Evolutionary conservation across 2,888 invertebrate species (phyloP).

Genomic region (Sisyra nigra): DNA sequence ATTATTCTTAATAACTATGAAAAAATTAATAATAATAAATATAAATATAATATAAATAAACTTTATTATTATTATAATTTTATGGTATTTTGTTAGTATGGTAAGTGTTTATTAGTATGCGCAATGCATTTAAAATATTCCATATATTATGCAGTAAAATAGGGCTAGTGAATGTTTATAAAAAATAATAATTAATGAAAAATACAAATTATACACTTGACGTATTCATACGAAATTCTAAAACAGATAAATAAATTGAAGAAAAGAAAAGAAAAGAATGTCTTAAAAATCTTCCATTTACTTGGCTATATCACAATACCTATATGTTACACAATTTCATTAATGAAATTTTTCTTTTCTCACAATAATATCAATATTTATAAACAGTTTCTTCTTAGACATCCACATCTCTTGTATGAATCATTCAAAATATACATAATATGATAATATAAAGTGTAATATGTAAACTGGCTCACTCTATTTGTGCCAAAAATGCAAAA

Average conservation of each 20-base stretch:
- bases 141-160: constrained; percentile 19
- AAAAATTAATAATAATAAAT: constrained; percentile 1
- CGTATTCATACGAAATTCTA: too few species aligned
- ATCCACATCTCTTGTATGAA: too few species aligned
- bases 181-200: constrained; percentile 21
- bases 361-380: constrained; percentile 19
- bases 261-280: too few species aligned
- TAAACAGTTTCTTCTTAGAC: constrained; percentile 14
- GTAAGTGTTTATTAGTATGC: constrained; percentile 13
- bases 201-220: constrained; percentile 12
- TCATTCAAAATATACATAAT: too few species aligned
- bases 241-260: too few species aligned
- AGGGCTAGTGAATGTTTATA: constrained; percentile 29
- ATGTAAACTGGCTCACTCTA: constrained; percentile 23
- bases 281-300: too few species aligned
- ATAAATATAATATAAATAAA: background rate
- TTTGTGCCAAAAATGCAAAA: constrained; percentile 25
- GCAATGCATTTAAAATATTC: constrained; percentile 26
- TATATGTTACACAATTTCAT: constrained; percentile 18
- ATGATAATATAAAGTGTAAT: too few species aligned
- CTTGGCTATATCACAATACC: constrained; percentile 3
- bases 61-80: constrained; percentile 1
- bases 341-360: background rate
- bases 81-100: constrained; percentile 7
- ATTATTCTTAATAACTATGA: too few species aligned